phyloP scores from a whole-genome alignment of 2,797 vertebrate genomes.

The Darevskia mixta region DNA sequence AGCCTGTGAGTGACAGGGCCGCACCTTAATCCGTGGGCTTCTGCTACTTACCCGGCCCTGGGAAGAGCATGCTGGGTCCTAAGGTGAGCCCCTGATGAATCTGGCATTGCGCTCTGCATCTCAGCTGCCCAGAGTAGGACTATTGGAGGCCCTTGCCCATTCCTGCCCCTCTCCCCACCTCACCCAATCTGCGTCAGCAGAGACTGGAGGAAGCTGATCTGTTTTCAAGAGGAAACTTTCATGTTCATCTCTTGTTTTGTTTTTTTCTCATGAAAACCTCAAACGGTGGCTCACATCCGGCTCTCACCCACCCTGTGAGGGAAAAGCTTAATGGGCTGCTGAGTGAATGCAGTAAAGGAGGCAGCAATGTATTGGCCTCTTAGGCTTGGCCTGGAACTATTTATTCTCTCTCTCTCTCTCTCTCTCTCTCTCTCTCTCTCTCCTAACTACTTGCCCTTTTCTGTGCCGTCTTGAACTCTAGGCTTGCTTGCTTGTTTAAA shows the following conservation, averaged over 20 bases:
- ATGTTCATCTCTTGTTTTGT: neutral
- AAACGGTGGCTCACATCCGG: constrained; percentile 59
- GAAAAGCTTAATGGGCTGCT: constrained; percentile 31
- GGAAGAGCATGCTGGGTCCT: neutral
- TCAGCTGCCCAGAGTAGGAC: neutral
- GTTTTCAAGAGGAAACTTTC: constrained; percentile 60
- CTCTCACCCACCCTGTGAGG: constrained; percentile 12
- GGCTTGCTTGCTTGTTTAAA: neutral
- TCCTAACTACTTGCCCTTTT: neutral
- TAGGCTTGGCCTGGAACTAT: too few species aligned
- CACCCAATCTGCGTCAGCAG: constrained; percentile 49
- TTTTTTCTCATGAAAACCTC: constrained; percentile 37
- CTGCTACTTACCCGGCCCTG: constrained; percentile 8
- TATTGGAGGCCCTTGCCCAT: neutral
- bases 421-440: neutral
- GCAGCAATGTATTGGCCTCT: neutral
- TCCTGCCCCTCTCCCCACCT: constrained; percentile 13
- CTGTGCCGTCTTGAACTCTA: neutral
- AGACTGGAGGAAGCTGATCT: constrained; percentile 57
- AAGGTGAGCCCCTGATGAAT: neutral
- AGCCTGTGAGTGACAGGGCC: neutral
- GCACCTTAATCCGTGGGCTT: too few species aligned
- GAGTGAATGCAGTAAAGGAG: neutral
- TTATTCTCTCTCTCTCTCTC: too few species aligned
- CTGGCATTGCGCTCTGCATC: neutral